These are phyloP conservation scores for Agrotis clavis DNA, from an alignment of 2,888 invertebrate genomes.

Conservation along the genomic window DNA sequence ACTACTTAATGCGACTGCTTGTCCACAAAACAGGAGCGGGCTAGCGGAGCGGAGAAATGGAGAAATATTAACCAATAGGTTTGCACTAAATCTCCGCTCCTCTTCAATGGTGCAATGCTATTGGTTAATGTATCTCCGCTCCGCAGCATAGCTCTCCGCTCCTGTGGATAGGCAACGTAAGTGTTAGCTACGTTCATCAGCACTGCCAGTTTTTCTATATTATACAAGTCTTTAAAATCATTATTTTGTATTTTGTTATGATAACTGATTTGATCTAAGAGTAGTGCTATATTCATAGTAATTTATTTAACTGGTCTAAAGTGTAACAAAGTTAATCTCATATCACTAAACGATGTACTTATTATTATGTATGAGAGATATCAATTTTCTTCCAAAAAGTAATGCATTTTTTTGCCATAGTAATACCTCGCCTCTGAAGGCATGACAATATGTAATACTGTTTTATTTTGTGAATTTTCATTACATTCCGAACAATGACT, in stretches of 20 bases:
- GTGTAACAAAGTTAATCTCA: slow-evolving; percentile 11
- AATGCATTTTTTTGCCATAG: neutral
- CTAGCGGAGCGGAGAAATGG: no score
- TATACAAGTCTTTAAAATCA: slow-evolving; percentile 25
- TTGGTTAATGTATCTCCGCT: no score
- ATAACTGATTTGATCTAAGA: slow-evolving; percentile 23
- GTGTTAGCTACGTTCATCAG: slow-evolving; percentile 32
- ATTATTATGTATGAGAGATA: neutral
- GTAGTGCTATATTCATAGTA: slow-evolving; percentile 20
- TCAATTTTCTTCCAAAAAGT: neutral
- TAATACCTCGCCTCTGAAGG: neutral
- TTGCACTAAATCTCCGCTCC: no score
- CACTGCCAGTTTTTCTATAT: slow-evolving; percentile 45
- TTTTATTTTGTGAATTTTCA: neutral
- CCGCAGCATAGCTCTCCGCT: no score
- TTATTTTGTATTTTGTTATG: slow-evolving; percentile 17
- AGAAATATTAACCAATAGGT: no score
- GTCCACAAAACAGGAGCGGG: no score
- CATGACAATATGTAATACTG: neutral
- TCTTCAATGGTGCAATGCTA: no score
- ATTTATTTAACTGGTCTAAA: slow-evolving; percentile 14
- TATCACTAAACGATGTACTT: neutral
- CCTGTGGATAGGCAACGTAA: neutral
- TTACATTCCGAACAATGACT: slow-evolving; percentile 37
- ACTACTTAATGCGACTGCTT: neutral